Evolutionary conservation across 2,113 vertebrate genomes (phyloP).

Genomic region (Heterochromis multidens): DNA sequence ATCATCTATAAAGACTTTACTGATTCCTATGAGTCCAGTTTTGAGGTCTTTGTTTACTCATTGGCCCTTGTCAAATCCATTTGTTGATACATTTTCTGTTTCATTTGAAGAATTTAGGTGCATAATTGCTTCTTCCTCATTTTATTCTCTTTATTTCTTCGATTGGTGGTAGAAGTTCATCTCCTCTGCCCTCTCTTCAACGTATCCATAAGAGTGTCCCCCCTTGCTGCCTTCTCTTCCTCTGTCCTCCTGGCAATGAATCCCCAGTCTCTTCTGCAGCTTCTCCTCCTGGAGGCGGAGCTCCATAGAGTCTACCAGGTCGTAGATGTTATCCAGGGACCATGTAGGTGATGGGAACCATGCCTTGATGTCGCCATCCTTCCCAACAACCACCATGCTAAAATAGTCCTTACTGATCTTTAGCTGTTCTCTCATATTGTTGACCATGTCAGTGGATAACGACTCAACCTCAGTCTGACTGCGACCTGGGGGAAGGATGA

Average conservation of each 20-base stretch:
- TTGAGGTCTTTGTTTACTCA: neutral
- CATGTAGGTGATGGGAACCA: slow-evolving; percentile 79
- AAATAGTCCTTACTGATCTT: slow-evolving; percentile 78
- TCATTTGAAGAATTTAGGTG: neutral
- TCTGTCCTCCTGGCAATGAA: slow-evolving; percentile 69
- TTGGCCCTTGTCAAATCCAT: neutral
- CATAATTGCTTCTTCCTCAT: neutral
- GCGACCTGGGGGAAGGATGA: slow-evolving; percentile 53
- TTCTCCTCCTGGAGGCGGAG: slow-evolving; percentile 72
- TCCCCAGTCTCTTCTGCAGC: slow-evolving; percentile 75
- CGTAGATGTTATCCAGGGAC: slow-evolving; percentile 77
- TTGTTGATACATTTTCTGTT: neutral
- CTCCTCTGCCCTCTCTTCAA: slow-evolving; percentile 37
- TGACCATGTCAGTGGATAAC: slow-evolving; percentile 59
- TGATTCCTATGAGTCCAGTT: neutral
- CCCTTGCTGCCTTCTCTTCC: neutral
- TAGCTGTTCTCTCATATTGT: slow-evolving; percentile 72
- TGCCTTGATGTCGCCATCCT: slow-evolving; percentile 74
- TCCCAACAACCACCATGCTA: slow-evolving; percentile 78
- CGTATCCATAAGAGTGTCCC: slow-evolving; percentile 47
- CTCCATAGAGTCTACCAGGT: slow-evolving; percentile 79
- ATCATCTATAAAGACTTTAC: neutral
- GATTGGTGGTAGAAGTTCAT: slow-evolving; percentile 47
- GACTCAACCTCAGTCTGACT: slow-evolving; percentile 72
- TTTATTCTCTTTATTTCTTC: slow-evolving; percentile 36